These are phyloP conservation scores for Nerophis lumbriciformis DNA, from an alignment of 2,113 vertebrate genomes.

Conservation along the genomic window DNA sequence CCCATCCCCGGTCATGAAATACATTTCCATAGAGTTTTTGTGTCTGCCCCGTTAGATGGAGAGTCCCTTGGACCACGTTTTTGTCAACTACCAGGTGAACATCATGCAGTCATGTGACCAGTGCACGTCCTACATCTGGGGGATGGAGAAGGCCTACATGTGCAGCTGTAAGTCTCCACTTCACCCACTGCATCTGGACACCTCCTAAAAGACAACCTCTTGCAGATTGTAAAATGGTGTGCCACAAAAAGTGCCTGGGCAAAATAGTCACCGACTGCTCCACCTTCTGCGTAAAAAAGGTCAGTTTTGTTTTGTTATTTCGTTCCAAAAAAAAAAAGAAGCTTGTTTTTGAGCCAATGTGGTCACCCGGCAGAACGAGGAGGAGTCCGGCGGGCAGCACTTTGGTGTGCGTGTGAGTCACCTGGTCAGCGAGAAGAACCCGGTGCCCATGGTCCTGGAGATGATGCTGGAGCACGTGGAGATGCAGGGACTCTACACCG, in stretches of 20 bases:
- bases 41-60: slow-evolving; percentile 71
- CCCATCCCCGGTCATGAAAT: not conserved
- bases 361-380: slow-evolving; percentile 62
- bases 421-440: slow-evolving; percentile 80
- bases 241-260: slow-evolving; percentile 91
- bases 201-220: not conserved
- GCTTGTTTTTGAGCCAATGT: not conserved
- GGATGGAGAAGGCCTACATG: slow-evolving; percentile 94
- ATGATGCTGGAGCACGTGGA: slow-evolving; percentile 93
- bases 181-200: not conserved
- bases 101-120: slow-evolving; percentile 95
- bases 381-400: slow-evolving; percentile 74
- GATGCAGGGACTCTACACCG: slow-evolving; percentile 93
- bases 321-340: not conserved
- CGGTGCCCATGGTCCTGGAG: slow-evolving; percentile 87
- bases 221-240: slow-evolving; percentile 91
- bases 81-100: slow-evolving; percentile 89
- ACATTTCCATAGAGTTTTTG: not conserved
- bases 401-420: slow-evolving; percentile 82
- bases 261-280: slow-evolving; percentile 83
- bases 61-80: slow-evolving; percentile 83
- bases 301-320: slow-evolving; percentile 11
- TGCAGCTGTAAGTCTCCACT: slow-evolving; percentile 82
- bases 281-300: slow-evolving; percentile 80
- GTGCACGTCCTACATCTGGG: slow-evolving; percentile 92